Percentiles rank a stretch among this genome's conserved stretches.
Evolutionary conservation across 1,140 invertebrate species (phyloP).

Genomic region (Drosophila yakuba): DNA sequence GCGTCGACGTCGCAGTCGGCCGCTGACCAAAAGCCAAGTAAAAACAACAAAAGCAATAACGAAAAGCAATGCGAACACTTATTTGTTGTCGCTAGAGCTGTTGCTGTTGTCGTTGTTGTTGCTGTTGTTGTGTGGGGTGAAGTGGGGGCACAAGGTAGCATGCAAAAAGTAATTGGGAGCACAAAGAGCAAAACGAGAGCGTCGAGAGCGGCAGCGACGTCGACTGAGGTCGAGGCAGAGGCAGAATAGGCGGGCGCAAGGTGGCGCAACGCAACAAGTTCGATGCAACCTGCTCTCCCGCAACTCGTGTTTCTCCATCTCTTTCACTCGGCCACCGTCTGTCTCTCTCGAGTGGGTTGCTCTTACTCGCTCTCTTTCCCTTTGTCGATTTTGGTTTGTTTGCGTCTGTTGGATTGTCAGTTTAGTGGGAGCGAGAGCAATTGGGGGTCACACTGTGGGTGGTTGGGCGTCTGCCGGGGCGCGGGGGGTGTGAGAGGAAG

Average conservation of each 20-base stretch:
- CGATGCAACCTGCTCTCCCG: conserved; percentile 71
- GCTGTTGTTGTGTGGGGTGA: conserved; percentile 57
- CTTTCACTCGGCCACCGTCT: neutral
- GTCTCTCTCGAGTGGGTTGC: neutral
- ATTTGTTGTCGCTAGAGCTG: conserved; percentile 10
- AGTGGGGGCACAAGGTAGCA: conserved; percentile 78
- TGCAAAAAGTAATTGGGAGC: conserved; percentile 81
- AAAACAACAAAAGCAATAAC: conserved; percentile 47
- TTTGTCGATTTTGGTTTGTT: conserved; percentile 51
- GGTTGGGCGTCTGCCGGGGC: conserved; percentile 14
- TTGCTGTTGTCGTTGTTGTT: conserved; percentile 13
- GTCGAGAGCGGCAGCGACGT: neutral
- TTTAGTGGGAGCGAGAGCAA: conserved; percentile 71
- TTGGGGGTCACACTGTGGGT: conserved; percentile 65
- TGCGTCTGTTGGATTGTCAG: conserved; percentile 73
- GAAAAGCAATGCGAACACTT: conserved; percentile 32
- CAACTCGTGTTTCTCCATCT: conserved; percentile 27
- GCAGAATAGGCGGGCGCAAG: conserved; percentile 53
- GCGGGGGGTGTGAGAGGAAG: neutral
- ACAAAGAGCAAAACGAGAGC: conserved; percentile 70
- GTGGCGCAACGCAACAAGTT: conserved; percentile 75
- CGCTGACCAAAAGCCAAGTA: conserved; percentile 40
- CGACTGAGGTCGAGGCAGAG: conserved; percentile 13
- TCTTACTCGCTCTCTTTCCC: neutral
- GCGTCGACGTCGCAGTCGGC: conserved; percentile 19